Base-by-base conservation (phyloP, 2,888 invertebrate genomes). In the Teleogryllus oceanicus region DNA sequence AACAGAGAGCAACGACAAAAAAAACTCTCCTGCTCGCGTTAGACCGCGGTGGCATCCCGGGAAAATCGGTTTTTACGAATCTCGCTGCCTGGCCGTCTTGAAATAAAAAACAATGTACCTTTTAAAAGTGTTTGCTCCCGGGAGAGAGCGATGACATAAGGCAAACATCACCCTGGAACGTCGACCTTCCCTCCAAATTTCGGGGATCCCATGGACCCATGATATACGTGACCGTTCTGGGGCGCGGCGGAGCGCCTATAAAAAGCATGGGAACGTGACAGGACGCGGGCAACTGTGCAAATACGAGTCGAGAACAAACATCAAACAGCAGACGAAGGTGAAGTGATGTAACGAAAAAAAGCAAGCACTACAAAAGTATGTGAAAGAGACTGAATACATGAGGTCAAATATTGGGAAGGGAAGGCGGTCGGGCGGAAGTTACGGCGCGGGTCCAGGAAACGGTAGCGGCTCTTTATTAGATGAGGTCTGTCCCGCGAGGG, bases 51-150 rank as follows among this genome's bases (percentile, higher is more conserved):
- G 62, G 62, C 62, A 12, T 62, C n/a, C n/a, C 62, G 16, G 62
- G n/a, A 13, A 18, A 13, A 62, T 18, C 16, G 16, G 13, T 62
- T 13, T n/a, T 62, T 62, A n/a, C 62, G 16, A 13, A 62, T 4
- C 16, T 18, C 8, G 62, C 8, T n/a, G n/a, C 8, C 62, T 13
- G n/a, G n/a, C 12, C n/a, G n/a, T 11, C n/a, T 62, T 62, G 16
- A n/a, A n/a, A 62, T 62, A 62, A 62, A 62, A 62, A 62, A 62
- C 62, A 62, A 62, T 62, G 62, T 62, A 18, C 62, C 62, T 62
- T 62, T 62, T 62, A 62, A 62, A 62, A 62, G 62, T 62, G 62
- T 62, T 62, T 62, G 62, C 62, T n/a, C n/a, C 62, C 62, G 62
- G 62, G 62, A 62, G 62, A 13, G n/a, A n/a, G 62, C 62, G 62